These are phyloP conservation scores for Oceanodroma leucorhoa DNA, from an alignment of 2,797 vertebrate species.

Conservation along the genomic window DNA sequence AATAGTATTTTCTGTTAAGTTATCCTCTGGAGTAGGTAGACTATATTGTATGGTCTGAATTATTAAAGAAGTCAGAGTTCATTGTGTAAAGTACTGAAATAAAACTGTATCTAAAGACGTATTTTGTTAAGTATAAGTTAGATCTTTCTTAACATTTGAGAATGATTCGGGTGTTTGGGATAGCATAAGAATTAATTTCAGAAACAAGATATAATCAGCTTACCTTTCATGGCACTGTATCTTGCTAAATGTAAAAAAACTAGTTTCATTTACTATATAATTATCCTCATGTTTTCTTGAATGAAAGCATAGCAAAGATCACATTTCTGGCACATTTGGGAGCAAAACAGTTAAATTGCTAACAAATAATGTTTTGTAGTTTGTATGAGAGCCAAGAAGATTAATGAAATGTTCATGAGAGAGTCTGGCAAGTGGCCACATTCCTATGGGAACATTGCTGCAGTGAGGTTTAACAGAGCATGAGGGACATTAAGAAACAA, in stretches of 20 bases:
- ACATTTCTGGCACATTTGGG: slow-evolving; percentile 67
- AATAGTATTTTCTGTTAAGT: background rate
- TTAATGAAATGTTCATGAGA: slow-evolving; percentile 83
- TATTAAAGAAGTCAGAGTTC: background rate
- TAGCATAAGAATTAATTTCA: slow-evolving; percentile 13
- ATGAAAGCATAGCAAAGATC: slow-evolving; percentile 46
- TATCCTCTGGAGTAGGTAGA: background rate
- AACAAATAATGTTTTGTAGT: slow-evolving; percentile 73
- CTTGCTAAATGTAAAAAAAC: background rate
- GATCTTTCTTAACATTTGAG: slow-evolving; percentile 18
- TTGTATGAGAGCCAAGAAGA: slow-evolving; percentile 76
- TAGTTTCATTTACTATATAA: slow-evolving; percentile 42
- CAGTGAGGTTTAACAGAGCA: slow-evolving; percentile 65
- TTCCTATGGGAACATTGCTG: slow-evolving; percentile 81
- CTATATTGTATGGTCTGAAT: background rate
- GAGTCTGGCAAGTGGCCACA: slow-evolving; percentile 77
- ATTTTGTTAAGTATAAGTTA: slow-evolving; percentile 1
- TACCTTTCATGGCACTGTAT: slow-evolving; percentile 41
- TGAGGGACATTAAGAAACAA: slow-evolving; percentile 74
- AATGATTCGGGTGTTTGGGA: background rate
- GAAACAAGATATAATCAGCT: slow-evolving; percentile 22
- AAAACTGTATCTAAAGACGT: background rate
- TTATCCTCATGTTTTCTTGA: slow-evolving; percentile 36
- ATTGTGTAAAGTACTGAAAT: background rate
- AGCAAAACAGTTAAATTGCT: slow-evolving; percentile 76